Evolutionary conservation across 1,140 invertebrate genomes (phyloP), one percentile per base, ranked within the genome.

Genomic region (Bradysia coprophila): DNA sequence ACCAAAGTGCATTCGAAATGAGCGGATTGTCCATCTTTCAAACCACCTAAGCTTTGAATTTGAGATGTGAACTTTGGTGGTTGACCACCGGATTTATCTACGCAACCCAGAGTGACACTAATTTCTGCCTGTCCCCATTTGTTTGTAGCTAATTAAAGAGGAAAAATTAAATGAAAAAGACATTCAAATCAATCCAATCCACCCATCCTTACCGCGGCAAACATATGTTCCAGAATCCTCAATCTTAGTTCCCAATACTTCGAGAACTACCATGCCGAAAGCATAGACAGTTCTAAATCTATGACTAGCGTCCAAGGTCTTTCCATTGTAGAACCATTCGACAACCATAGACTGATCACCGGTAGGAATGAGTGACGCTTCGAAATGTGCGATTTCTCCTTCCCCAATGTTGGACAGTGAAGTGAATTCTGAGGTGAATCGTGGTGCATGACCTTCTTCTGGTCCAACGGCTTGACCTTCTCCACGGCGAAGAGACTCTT

Each of bases 311-410:
- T 88, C 82, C 38, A 95, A 69, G 0, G 75, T 54, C 59, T 94
- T 80, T 24, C 81, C 85, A 60, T 98, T 92, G 52, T 86, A 94
- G 68, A 93, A 93, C 93, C 93, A 98, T 68, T 97, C 90, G 21
- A 98, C 87, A 21, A 81, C 75, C 91, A 97, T 96, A 21, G 80
- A 87, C 55, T 95, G 88, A 60, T 97, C 92, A 19, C 90, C 90
- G 40, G 89, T 80, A 10, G 92, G 92, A 34, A 88, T 81, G 1
- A 97, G 67, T 31, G 85, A 88, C 13, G 88, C 91, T 64, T 96
- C 91, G 57, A 93, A 94, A 55, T 92, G 88, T 51, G 87, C 88
- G 49, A 91, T 81, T 63, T 92, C 86, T 32, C 87, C 86, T 66
- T 92, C 88, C 10, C 73, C 80, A 13, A 92, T 65, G 50, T 89